These are phyloP conservation scores for Toxotes lorentzi DNA, from an alignment of 2,797 vertebrate genomes.

Conservation along the genomic window DNA sequence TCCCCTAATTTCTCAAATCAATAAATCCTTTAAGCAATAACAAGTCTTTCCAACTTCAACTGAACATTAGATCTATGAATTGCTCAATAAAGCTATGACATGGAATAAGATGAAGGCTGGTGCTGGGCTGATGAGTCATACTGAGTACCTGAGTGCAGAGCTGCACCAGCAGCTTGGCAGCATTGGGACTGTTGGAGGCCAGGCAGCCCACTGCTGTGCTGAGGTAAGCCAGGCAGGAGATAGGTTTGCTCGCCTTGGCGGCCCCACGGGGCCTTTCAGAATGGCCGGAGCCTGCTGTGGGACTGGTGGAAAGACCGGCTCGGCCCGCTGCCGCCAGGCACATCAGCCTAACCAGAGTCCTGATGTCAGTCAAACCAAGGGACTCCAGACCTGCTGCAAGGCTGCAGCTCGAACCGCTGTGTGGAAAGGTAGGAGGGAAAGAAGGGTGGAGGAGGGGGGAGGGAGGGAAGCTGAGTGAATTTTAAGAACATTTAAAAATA, in stretches of 20 bases:
- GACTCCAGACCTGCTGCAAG: constrained; percentile 97
- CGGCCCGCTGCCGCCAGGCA: constrained; percentile 96
- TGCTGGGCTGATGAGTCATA: neutral
- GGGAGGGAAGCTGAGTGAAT: neutral
- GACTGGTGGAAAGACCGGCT: constrained; percentile 94
- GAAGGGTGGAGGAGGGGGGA: neutral
- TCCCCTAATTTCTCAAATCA: too few relatives aligned
- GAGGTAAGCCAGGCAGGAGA: constrained; percentile 96
- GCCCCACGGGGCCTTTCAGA: constrained; percentile 89
- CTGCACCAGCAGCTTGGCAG: constrained; percentile 96
- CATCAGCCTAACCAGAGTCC: constrained; percentile 96
- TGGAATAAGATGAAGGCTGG: neutral
- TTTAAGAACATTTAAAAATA: neutral
- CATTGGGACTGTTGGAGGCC: constrained; percentile 95
- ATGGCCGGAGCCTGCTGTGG: constrained; percentile 73
- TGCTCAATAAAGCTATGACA: neutral
- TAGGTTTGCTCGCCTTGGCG: constrained; percentile 94
- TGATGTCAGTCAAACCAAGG: constrained; percentile 95
- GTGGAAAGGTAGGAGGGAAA: neutral
- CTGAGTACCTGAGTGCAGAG: constrained; percentile 91
- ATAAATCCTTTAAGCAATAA: neutral
- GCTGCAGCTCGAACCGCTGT: constrained; percentile 96
- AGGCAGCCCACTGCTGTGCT: constrained; percentile 97
- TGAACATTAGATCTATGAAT: neutral
- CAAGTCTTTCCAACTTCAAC: neutral